These are phyloP conservation scores for Phaethornis superciliosus DNA, from an alignment of 2,113 vertebrate genomes.

Conservation along the genomic window DNA sequence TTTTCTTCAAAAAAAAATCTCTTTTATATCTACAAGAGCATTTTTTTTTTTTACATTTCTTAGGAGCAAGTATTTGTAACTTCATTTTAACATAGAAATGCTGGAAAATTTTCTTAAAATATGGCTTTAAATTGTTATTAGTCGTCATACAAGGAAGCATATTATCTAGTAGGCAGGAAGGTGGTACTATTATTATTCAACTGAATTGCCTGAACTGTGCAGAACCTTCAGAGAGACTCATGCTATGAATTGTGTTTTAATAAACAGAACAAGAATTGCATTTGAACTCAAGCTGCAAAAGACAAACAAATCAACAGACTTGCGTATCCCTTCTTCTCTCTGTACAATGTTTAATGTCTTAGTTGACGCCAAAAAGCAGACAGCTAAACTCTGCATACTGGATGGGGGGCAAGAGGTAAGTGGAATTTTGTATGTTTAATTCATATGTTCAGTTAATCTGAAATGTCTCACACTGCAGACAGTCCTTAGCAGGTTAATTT, in stretches of 20 bases:
- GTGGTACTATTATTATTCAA: not conserved
- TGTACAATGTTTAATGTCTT: slow-evolving; percentile 98
- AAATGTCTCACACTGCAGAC: not conserved
- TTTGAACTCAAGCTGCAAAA: slow-evolving; percentile 94
- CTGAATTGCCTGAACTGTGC: not conserved
- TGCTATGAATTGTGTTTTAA: slow-evolving; percentile 55
- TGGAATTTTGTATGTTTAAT: not conserved
- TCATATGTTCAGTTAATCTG: not conserved
- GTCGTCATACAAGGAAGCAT: not conserved
- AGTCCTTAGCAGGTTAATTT: not conserved
- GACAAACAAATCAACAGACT: slow-evolving; percentile 87
- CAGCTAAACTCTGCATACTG: slow-evolving; percentile 90
- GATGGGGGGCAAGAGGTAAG: slow-evolving; percentile 91
- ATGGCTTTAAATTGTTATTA: slow-evolving; percentile 18
- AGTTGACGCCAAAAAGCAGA: slow-evolving; percentile 93
- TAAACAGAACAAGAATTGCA: slow-evolving; percentile 89
- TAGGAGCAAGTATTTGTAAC: not conserved
- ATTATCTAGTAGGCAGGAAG: not conserved
- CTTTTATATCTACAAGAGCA: not conserved
- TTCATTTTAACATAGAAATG: not conserved
- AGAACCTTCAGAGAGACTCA: slow-evolving; percentile 39
- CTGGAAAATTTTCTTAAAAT: not conserved
- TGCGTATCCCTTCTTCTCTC: slow-evolving; percentile 84
- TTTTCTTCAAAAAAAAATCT: not conserved
- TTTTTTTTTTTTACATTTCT: not conserved